Evolutionary conservation across 2,797 vertebrate genomes (phyloP).

Genomic region (Prionace glauca): DNA sequence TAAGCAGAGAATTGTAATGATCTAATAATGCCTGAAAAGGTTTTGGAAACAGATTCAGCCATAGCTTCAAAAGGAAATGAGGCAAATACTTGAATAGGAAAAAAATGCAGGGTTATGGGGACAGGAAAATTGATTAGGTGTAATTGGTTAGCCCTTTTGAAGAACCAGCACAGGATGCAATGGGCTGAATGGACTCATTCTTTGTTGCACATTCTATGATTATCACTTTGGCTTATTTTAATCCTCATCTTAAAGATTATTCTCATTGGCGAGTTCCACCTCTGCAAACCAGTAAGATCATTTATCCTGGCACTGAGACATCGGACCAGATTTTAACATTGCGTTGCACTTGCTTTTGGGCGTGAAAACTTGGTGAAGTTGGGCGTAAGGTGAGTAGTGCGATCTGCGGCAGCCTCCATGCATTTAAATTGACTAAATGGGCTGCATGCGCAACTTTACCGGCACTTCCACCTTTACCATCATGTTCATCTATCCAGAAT

Average conservation of each 20-base stretch:
- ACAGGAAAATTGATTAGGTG: neutral
- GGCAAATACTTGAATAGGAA: neutral
- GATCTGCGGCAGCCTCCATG: no score
- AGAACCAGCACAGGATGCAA: neutral
- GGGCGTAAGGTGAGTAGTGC: no score
- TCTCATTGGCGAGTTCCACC: no score
- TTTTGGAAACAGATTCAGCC: neutral
- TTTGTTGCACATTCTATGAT: neutral
- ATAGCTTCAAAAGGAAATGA: neutral
- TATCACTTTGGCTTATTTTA: neutral
- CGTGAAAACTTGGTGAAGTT: no score
- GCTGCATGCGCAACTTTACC: no score
- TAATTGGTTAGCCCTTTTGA: neutral
- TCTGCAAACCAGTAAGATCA: neutral
- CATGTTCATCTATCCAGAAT: no score
- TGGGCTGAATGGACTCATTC: neutral
- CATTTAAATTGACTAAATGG: no score
- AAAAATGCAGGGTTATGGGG: neutral
- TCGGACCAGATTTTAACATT: neutral
- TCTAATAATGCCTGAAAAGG: neutral
- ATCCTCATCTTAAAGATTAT: neutral
- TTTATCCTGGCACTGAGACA: neutral
- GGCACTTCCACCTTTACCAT: no score
- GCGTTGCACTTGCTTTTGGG: no score
- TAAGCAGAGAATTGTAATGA: neutral